phyloP scores from a whole-genome alignment of 2,113 vertebrate genomes.

The Myanophis thanlyinensis region DNA sequence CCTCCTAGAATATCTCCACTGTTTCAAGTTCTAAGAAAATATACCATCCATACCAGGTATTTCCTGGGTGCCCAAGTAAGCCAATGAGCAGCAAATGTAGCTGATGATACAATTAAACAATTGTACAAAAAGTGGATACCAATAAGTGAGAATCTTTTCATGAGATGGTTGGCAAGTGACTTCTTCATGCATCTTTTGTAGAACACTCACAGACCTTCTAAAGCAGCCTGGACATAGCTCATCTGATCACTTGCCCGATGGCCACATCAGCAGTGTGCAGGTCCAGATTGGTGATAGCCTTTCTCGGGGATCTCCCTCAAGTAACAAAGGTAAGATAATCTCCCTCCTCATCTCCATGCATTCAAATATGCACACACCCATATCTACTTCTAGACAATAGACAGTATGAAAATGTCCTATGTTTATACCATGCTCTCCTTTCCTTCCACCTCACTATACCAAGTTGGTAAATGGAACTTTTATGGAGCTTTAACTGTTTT shows the following conservation, averaged over 20 bases:
- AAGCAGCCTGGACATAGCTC: constrained; percentile 71
- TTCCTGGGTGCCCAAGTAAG: background rate
- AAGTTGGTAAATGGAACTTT: background rate
- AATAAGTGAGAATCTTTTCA: background rate
- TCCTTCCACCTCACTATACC: background rate
- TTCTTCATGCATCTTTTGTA: constrained; percentile 34
- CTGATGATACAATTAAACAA: background rate
- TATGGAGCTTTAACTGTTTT: background rate
- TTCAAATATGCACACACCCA: background rate
- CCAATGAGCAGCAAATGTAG: background rate
- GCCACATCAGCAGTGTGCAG: constrained; percentile 68
- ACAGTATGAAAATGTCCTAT: background rate
- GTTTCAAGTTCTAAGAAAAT: background rate
- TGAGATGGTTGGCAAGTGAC: background rate
- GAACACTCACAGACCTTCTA: constrained; percentile 76
- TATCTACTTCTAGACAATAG: background rate
- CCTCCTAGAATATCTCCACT: background rate
- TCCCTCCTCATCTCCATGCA: background rate
- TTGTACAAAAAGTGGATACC: background rate
- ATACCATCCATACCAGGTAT: background rate
- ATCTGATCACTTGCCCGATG: constrained; percentile 58
- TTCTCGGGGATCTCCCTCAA: constrained; percentile 54
- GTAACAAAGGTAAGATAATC: constrained; percentile 60
- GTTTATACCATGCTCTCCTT: background rate
- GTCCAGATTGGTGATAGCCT: constrained; percentile 69